A percentile compares a stretch with the other conserved stretches of the same genome.
phyloP scores from a whole-genome alignment of 2,888 invertebrate species.

The Andrena bicolor region DNA sequence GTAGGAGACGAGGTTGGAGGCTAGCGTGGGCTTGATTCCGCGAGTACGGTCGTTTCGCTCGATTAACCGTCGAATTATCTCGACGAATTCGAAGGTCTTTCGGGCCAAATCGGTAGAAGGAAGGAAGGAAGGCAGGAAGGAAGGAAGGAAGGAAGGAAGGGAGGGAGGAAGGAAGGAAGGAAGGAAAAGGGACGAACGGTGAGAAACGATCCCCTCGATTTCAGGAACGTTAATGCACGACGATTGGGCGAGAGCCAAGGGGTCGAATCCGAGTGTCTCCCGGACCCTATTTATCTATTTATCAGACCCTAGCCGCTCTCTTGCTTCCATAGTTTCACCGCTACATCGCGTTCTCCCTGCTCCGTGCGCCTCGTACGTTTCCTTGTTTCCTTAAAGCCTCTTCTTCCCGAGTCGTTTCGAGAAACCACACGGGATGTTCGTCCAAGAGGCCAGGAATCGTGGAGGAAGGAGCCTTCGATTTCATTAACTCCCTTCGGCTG shows the following conservation, averaged over 20 bases:
- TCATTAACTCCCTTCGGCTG: conserved; percentile 44
- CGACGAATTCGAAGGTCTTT: conserved; percentile 69
- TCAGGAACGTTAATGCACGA: conserved; percentile 71
- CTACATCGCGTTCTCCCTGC: no score
- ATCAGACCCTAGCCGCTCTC: conserved; percentile 58
- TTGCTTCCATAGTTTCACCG: conserved; percentile 25
- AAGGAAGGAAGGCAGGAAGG: background rate
- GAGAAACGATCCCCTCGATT: conserved; percentile 67
- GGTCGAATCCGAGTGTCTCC: conserved; percentile 61
- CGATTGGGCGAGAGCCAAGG: conserved; percentile 69
- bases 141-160: conserved; percentile 6
- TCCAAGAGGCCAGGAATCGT: background rate
- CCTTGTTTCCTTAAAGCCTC: background rate
- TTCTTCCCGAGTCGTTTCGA: conserved; percentile 8
- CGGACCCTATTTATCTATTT: conserved; percentile 75
- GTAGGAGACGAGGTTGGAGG: background rate
- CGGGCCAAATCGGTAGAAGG: conserved; percentile 25
- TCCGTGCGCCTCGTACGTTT: conserved; percentile 4
- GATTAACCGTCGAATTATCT: conserved; percentile 76
- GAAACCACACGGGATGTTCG: background rate
- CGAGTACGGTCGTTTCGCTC: conserved; percentile 66
- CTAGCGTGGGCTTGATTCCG: conserved; percentile 42
- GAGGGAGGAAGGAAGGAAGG: conserved; percentile 13
- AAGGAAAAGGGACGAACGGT: conserved; percentile 36
- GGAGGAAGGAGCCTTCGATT: conserved; percentile 34